phyloP scores from a whole-genome alignment of 2,888 invertebrate species.

The Plebejus melissa region DNA sequence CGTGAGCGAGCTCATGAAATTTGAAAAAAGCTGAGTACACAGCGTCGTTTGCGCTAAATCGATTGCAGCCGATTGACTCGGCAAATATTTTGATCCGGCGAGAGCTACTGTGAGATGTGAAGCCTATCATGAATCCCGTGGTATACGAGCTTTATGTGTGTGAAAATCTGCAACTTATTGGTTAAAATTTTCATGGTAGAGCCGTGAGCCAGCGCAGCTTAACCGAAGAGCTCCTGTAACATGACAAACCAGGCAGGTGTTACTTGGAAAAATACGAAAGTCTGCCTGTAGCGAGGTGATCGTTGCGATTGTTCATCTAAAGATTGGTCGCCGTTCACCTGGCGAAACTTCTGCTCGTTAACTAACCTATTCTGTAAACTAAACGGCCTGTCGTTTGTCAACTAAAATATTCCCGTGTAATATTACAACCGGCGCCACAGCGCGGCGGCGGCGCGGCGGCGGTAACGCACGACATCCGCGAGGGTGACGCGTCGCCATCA shows the following conservation, averaged over 20 bases:
- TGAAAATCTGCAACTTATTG: neutral
- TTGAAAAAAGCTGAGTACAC: slow-evolving; percentile 23
- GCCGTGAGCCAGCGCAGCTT: neutral
- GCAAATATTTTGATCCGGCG: slow-evolving; percentile 10
- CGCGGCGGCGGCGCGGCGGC: neutral
- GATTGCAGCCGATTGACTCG: slow-evolving; percentile 17
- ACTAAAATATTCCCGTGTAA: neutral
- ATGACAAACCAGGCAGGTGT: no score
- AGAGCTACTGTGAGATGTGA: neutral
- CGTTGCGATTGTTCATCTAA: no score
- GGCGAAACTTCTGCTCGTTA: no score
- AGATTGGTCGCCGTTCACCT: no score
- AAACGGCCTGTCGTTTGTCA: neutral
- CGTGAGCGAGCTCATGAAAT: neutral
- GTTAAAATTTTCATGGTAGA: neutral
- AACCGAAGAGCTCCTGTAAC: no score
- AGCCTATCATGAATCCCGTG: neutral
- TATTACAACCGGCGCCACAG: neutral
- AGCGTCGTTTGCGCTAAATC: slow-evolving; percentile 21
- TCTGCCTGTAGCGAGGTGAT: no score
- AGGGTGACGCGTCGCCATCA: neutral
- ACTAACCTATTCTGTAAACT: no score
- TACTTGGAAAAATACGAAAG: no score
- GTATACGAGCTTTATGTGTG: neutral
- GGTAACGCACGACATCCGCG: neutral